Base-by-base conservation (phyloP, 2,113 vertebrate species). In the Platichthys flesus region DNA sequence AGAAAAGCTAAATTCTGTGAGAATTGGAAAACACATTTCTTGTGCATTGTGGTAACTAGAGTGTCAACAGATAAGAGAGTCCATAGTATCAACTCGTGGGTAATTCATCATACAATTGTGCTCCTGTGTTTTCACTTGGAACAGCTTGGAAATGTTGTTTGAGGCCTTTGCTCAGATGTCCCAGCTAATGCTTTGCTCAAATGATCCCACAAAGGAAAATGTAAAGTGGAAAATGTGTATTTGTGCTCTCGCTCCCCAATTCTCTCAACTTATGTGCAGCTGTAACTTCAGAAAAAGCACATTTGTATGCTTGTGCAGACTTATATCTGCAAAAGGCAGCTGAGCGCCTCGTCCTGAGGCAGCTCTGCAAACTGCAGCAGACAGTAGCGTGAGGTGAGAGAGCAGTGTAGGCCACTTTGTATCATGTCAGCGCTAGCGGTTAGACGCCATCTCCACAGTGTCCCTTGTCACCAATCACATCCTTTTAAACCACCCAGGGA, bases 81-180 rank as follows among this genome's bases (percentile, higher is more conserved):
- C 89, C 88, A 88, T 80, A 86, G 90, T 87, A 92, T 94, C 93
- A 82, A 85, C 93, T 95, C 85, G 84, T 93, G 92, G 91, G 93
- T 94, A 93, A 96, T 95, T 94, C 89, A 93, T 91, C 86, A 95
- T 93, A 90, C 91, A 89, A 94, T 93, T 90, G 76, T 83, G 93
- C 94, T 86, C 88, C 88, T 94, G 93, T 93, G 93, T 94, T 95
- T 93, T 89, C 93, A 92, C 94, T 91, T 49, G 88, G 84, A 96
- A 93, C 94, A 93, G 94, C 94, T 95, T 94, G 94, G 94, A 95
- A 95, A 95, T 95, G 94, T 94, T 94, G 94, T 96, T 96, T 93
- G 94, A 96, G 95, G 94, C 95, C 94, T 94, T 93, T 92, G 94
- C 93, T 94, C 92, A 95, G 94, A 96, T 94, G 95, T 94, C 95